Evolutionary conservation across 2,113 vertebrate species (phyloP), one percentile per base, ranked within the genome.

Genomic region (Hirundichthys speculiger): DNA sequence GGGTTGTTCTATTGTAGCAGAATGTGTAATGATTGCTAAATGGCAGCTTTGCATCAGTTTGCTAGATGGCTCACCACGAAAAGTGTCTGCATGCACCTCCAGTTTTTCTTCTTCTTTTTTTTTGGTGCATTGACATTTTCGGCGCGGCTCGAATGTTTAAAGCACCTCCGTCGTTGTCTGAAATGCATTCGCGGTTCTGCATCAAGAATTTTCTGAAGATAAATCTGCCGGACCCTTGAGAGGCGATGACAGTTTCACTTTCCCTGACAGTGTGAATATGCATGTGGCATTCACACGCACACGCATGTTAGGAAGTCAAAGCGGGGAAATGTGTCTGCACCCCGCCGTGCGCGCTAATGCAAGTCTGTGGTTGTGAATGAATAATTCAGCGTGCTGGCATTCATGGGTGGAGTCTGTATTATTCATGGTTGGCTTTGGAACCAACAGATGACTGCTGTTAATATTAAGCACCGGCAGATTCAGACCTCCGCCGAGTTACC

Each of bases 361-460:
- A 73, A 77, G 79, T 76, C 71, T 81, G 75, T 79, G 68, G 77
- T 80, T 64, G 47, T 45, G 66, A 63, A 85, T 91, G 52, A 87
- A 89, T 89, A 87, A 89, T 90, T 89, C 68, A 88, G 52, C 75
- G 56, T 34, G 48, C 68, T 75, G 75, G 60, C 69, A 77, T 59
- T 38, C 55, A 57, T 59, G 66, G 73, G 69, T 51, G 75, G 80
- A 79, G 79, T 48, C 74, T 90, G 64, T 48, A 89, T 91, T 89
- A 90, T 91, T 88, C 82, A 90, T 87, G 55, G 41, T 50, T 80
- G 74, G 72, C 73, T 69, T 60, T 64, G 42, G 62, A 85, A 64
- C 67, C 14, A 47, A 77, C 69, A 78, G 73, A 86, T 85, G 77
- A 80, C 80, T 70, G 73, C 64, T 54, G 79, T 69, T 84, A 75